Percentiles rank a stretch among this genome's conserved stretches.
phyloP scores from a whole-genome alignment of 2,888 invertebrate genomes.

The Ceramica pisi region DNA sequence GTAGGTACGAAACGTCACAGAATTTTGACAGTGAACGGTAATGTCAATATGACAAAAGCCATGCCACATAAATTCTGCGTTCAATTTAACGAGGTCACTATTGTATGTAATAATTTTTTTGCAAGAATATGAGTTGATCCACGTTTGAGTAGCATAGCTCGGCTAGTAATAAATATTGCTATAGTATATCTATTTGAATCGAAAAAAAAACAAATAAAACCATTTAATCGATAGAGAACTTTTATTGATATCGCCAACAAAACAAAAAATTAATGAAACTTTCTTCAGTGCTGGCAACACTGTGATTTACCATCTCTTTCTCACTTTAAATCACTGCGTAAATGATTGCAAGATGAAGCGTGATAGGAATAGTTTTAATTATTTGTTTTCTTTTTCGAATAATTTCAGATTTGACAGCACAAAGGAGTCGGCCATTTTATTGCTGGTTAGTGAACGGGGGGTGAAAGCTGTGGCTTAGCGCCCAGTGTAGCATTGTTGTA shows the following conservation, averaged over 20 bases:
- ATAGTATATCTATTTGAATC: background rate
- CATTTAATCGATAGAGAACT: conserved; percentile 32
- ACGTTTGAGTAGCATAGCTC: background rate
- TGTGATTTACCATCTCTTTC: conserved; percentile 76
- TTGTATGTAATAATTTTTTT: background rate
- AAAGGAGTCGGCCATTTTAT: conserved; percentile 91
- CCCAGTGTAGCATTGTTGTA: conserved; percentile 77
- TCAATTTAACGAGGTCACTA: conserved; percentile 18
- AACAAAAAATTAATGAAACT: conserved; percentile 6
- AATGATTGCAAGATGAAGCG: conserved; percentile 79
- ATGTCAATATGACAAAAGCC: conserved; percentile 30
- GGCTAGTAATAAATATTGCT: background rate
- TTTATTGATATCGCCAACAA: conserved; percentile 45
- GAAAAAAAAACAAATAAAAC: background rate
- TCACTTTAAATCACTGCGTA: conserved; percentile 73
- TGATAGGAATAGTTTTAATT: conserved; percentile 85
- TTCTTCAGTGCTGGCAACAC: conserved; percentile 71
- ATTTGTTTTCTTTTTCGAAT: conserved; percentile 88
- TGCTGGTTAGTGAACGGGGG: conserved; percentile 79
- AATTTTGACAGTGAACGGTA: conserved; percentile 25
- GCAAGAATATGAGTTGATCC: background rate
- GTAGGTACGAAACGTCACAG: background rate
- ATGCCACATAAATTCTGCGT: conserved; percentile 34
- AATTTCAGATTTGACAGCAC: conserved; percentile 88
- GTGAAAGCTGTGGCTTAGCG: conserved; percentile 80